Conservation (phyloP, 2,797 vertebrate genomes). For the Oceanodroma leucorhoa region DNA sequence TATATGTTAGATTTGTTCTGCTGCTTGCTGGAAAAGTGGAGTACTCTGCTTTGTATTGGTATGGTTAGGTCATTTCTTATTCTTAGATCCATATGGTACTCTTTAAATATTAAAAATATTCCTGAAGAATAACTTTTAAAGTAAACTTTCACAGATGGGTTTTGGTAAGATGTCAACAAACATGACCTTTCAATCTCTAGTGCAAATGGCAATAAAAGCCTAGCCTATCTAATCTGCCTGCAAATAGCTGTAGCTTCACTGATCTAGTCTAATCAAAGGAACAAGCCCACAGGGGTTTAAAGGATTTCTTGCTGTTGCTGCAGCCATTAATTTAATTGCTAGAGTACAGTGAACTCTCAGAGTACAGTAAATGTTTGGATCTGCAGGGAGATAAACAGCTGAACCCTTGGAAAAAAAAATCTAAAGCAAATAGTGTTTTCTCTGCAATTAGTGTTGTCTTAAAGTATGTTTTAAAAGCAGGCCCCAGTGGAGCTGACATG, state of each 20-base stretch:
- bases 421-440: constrained; percentile 56
- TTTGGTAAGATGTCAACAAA: constrained; percentile 66
- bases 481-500: constrained; percentile 1
- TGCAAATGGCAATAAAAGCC: constrained; percentile 63
- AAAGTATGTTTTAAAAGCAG: constrained; percentile 49
- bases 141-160: constrained; percentile 63
- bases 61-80: not conserved
- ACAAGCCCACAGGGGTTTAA: constrained; percentile 72
- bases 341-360: constrained; percentile 65
- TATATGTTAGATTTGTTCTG: not conserved
- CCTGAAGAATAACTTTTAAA: constrained; percentile 54
- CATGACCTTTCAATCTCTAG: constrained; percentile 66
- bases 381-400: constrained; percentile 65
- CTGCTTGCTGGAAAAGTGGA: not conserved
- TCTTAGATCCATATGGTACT: constrained; percentile 22
- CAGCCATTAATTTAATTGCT: constrained; percentile 77
- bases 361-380: constrained; percentile 68
- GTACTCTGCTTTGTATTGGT: not conserved
- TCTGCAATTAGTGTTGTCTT: constrained; percentile 61
- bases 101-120: constrained; percentile 55
- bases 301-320: constrained; percentile 62
- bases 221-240: constrained; percentile 70
- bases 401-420: constrained; percentile 45
- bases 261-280: constrained; percentile 77
- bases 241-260: constrained; percentile 74